phyloP scores from a whole-genome alignment of 2,113 vertebrate species.

The Lethenteron reissneri region DNA sequence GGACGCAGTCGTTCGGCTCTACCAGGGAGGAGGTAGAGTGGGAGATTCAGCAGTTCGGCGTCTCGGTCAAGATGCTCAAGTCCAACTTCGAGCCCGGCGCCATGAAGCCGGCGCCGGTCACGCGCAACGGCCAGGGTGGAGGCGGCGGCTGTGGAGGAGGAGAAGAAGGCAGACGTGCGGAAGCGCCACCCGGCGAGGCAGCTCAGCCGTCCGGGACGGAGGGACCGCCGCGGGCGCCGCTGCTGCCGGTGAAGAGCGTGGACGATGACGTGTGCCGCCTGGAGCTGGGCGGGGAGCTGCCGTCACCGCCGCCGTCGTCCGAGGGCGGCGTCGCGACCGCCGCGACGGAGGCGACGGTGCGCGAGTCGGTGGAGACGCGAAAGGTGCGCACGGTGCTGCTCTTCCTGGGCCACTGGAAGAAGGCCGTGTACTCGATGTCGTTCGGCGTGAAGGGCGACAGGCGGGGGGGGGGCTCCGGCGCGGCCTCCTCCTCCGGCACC shows the following conservation, averaged over 20 bases:
- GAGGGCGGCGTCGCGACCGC: not conserved
- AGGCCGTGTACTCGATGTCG: conserved; percentile 36
- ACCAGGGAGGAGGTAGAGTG: conserved; percentile 55
- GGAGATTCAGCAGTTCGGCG: conserved; percentile 64
- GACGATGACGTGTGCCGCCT: too few relatives aligned
- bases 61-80: conserved; percentile 67
- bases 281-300: too few relatives aligned
- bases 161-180: conserved; percentile 18
- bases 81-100: conserved; percentile 48
- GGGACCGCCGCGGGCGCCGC: too few relatives aligned
- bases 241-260: too few relatives aligned
- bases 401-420: conserved; percentile 79
- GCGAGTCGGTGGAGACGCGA: conserved; percentile 42
- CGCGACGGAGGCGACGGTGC: conserved; percentile 11
- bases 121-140: conserved; percentile 15
- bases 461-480: not conserved
- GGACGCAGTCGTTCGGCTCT: conserved; percentile 50
- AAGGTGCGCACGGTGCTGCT: conserved; percentile 67
- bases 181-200: too few relatives aligned
- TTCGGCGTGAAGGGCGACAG: conserved; percentile 22
- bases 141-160: conserved; percentile 29
- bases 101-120: conserved; percentile 17
- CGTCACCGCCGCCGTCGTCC: too few relatives aligned
- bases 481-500: not conserved
- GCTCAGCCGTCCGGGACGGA: too few relatives aligned